Percentiles rank a stretch among this genome's conserved stretches.
Conservation (phyloP, 2,797 vertebrate species). For the Oryzias dopingdopingensis region DNA sequence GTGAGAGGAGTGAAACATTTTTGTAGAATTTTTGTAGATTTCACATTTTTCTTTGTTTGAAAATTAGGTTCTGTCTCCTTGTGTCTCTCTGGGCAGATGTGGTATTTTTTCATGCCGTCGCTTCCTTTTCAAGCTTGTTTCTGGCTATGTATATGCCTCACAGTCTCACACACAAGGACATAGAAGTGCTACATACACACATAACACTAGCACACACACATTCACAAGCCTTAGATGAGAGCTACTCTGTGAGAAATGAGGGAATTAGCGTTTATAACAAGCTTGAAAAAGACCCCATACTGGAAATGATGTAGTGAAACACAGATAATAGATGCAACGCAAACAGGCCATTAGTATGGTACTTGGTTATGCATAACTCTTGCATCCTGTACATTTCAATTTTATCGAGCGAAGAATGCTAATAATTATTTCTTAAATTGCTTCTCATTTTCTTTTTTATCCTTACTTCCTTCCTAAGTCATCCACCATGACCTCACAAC, state of each 20-base stretch:
- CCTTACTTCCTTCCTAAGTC: conserved; percentile 34
- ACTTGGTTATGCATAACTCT: conserved; percentile 4
- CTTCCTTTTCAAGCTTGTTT: conserved; percentile 60
- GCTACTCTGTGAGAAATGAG: conserved; percentile 46
- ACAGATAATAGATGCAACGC: conserved; percentile 23
- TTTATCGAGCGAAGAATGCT: conserved; percentile 36
- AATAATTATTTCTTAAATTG: conserved; percentile 39
- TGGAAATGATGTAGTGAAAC: conserved; percentile 32
- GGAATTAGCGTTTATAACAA: conserved; percentile 59
- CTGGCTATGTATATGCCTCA: conserved; percentile 43
- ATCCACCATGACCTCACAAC: conserved; percentile 29
- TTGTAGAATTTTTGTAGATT: conserved; percentile 11
- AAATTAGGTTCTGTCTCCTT: conserved; percentile 21
- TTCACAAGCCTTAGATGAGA: conserved; percentile 42
- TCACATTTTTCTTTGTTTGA: conserved; percentile 24
- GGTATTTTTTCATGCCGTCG: conserved; percentile 63
- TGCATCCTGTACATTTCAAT: conserved; percentile 18
- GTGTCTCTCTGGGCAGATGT: conserved; percentile 37
- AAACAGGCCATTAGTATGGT: not conserved
- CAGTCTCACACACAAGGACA: conserved; percentile 22
- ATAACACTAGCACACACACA: conserved; percentile 14
- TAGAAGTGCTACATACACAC: conserved; percentile 1
- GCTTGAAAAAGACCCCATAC: conserved; percentile 45
- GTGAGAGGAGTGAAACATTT: not conserved
- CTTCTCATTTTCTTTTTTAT: conserved; percentile 24